Evolutionary conservation across 92 coral and sea anemone species (phyloP).

Genomic region (Heliopora coerulea): DNA sequence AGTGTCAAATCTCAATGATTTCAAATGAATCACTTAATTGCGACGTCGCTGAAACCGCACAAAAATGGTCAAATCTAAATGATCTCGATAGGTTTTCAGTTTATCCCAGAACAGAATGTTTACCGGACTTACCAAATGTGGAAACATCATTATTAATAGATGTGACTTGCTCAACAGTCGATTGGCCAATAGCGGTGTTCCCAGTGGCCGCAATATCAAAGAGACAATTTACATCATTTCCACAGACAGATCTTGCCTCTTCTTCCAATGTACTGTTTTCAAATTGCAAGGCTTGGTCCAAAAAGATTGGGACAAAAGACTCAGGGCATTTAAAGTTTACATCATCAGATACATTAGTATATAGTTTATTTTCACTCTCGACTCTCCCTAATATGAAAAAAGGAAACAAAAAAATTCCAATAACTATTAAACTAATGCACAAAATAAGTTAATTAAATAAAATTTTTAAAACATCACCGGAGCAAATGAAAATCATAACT

Average conservation of each 20-base stretch:
- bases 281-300: slow-evolving; percentile 46
- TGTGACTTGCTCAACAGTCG: slow-evolving; percentile 42
- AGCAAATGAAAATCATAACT: too few relatives aligned
- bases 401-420: background rate
- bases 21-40: too few relatives aligned
- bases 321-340: background rate
- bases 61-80: too few relatives aligned
- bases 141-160: slow-evolving; percentile 57
- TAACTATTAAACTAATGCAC: background rate
- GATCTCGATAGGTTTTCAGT: too few relatives aligned
- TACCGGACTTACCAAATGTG: slow-evolving; percentile 61
- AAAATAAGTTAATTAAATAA: too few relatives aligned
- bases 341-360: background rate
- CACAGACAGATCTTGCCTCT: slow-evolving; percentile 45
- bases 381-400: slow-evolving; percentile 22
- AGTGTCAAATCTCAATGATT: too few relatives aligned
- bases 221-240: slow-evolving; percentile 50
- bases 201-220: slow-evolving; percentile 65
- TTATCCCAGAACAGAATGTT: too few relatives aligned
- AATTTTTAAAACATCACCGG: too few relatives aligned
- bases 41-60: too few relatives aligned
- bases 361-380: background rate
- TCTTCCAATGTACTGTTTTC: slow-evolving; percentile 25
- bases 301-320: slow-evolving; percentile 52
- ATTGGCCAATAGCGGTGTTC: slow-evolving; percentile 53